Percentiles rank a stretch among this genome's conserved stretches.
These are phyloP conservation scores for Zootermopsis nevadensis DNA, from an alignment of 2,888 invertebrate species.

Conservation along the genomic window DNA sequence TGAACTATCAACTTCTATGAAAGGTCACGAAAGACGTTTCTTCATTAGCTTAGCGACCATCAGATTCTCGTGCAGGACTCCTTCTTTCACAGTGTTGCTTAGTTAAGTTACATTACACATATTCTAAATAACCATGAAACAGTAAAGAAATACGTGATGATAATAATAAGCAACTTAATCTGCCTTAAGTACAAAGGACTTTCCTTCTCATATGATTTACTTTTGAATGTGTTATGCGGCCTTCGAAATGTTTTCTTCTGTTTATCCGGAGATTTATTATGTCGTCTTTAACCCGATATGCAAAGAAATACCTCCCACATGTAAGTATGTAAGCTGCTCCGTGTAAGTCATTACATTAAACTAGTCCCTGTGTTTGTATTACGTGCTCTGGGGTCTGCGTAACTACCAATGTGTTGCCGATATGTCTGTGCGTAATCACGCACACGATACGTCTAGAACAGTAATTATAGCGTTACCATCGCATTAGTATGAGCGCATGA, in stretches of 20 bases:
- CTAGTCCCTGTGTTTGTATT: neutral
- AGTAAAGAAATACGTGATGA: too few species aligned
- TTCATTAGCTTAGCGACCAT: too few species aligned
- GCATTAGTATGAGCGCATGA: neutral
- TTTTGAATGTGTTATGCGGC: neutral
- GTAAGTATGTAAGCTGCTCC: neutral
- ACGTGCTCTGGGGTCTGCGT: neutral
- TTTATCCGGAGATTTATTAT: neutral
- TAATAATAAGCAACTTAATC: neutral
- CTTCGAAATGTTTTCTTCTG: neutral
- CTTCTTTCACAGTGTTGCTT: too few species aligned
- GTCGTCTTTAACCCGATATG: neutral
- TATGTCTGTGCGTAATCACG: neutral
- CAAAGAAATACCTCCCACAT: neutral
- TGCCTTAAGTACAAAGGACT: neutral
- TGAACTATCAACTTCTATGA: too few species aligned
- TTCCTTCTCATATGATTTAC: neutral
- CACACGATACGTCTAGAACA: neutral
- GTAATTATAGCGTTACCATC: neutral
- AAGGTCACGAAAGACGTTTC: too few species aligned
- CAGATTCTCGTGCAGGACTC: too few species aligned
- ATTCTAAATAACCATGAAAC: too few species aligned
- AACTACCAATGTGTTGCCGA: neutral
- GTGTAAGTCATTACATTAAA: neutral
- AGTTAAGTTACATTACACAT: too few species aligned